These are phyloP conservation scores for Drosophila demipolita DNA, from an alignment of 2,888 invertebrate genomes.

Conservation along the genomic window DNA sequence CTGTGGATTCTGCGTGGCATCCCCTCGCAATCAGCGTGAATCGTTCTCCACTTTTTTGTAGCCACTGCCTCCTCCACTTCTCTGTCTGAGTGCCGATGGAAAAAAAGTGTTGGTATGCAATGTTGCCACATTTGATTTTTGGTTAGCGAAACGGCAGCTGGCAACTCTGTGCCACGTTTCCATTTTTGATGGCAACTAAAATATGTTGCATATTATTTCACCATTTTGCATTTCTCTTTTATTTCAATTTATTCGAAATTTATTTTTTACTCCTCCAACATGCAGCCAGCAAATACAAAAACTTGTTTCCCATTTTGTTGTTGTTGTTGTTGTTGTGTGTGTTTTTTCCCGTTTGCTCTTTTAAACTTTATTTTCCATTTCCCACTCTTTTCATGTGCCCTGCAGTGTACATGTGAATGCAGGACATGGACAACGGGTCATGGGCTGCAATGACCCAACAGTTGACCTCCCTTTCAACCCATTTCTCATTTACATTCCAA, in stretches of 20 bases:
- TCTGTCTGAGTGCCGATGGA: background rate
- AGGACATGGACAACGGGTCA: slow-evolving; percentile 47
- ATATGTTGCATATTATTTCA: slow-evolving; percentile 72
- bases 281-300: slow-evolving; percentile 6
- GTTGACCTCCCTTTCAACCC: slow-evolving; percentile 27
- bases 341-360: slow-evolving; percentile 47
- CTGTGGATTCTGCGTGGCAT: slow-evolving; percentile 26
- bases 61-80: background rate
- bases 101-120: slow-evolving; percentile 16
- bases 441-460: slow-evolving; percentile 30
- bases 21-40: slow-evolving; percentile 4
- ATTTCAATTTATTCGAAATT: slow-evolving; percentile 72
- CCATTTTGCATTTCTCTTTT: slow-evolving; percentile 66
- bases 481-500: background rate
- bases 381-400: slow-evolving; percentile 18
- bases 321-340: slow-evolving; percentile 2
- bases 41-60: background rate
- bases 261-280: slow-evolving; percentile 26
- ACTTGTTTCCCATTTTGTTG: slow-evolving; percentile 15
- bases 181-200: slow-evolving; percentile 61
- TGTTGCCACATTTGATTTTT: slow-evolving; percentile 68
- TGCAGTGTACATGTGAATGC: slow-evolving; percentile 16
- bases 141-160: slow-evolving; percentile 55
- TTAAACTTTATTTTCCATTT: slow-evolving; percentile 64
- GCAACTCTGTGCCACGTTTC: slow-evolving; percentile 52